Conservation (phyloP, 2,888 invertebrate genomes). For the Priocnemis perturbator region DNA sequence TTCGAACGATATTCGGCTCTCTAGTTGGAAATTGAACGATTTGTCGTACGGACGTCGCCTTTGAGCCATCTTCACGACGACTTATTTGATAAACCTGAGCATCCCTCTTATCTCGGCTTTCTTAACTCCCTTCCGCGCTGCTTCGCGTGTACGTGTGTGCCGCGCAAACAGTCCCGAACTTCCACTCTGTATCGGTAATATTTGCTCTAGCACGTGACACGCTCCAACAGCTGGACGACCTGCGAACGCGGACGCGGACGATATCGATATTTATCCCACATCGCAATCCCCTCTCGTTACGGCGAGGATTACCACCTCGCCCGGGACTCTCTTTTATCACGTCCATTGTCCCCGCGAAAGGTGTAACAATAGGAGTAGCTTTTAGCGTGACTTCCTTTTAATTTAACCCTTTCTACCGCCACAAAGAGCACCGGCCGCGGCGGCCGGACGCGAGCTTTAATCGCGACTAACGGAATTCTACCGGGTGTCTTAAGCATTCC, state of each 20-base stretch:
- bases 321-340: constrained; percentile 10
- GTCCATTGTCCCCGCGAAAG: constrained; percentile 16
- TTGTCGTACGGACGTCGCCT: constrained; percentile 51
- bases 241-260: too few species aligned
- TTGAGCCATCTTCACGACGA: constrained; percentile 32
- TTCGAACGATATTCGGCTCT: constrained; percentile 46
- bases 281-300: background rate
- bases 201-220: background rate
- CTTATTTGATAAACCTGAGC: constrained; percentile 43
- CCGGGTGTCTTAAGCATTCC: constrained; percentile 11
- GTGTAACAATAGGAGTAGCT: constrained; percentile 28
- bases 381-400: constrained; percentile 17
- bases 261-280: too few species aligned
- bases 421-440: constrained; percentile 7
- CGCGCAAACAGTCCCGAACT: too few species aligned
- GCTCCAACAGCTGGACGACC: too few species aligned
- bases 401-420: constrained; percentile 27
- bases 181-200: too few species aligned
- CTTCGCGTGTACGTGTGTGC: too few species aligned
- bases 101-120: constrained; percentile 15
- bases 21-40: constrained; percentile 46
- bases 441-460: constrained; percentile 39
- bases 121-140: background rate
- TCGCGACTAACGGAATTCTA: constrained; percentile 35
- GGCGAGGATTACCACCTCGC: background rate